Conservation (phyloP, 1,140 invertebrate genomes). For the Drosophila rufa region DNA sequence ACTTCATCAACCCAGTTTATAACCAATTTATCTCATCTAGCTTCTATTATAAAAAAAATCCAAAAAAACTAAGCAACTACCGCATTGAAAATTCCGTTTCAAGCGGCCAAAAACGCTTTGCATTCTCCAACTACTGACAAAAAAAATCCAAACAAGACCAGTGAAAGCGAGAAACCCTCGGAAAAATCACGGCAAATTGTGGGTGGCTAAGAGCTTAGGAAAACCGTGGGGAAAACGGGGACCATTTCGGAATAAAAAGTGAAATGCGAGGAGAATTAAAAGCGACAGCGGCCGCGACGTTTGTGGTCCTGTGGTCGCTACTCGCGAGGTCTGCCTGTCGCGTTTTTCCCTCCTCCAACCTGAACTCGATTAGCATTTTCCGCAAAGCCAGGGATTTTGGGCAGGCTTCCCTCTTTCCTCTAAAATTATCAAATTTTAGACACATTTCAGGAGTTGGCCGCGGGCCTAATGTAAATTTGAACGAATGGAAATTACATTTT, state of each 20-base stretch:
- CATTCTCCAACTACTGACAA: constrained; percentile 22
- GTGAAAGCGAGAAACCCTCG: constrained; percentile 57
- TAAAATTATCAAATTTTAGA: constrained; percentile 68
- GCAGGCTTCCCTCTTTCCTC: not conserved
- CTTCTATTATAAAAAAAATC: not conserved
- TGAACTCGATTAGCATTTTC: constrained; percentile 72
- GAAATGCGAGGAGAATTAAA: constrained; percentile 75
- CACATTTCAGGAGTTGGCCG: constrained; percentile 24
- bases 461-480: constrained; percentile 64
- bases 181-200: constrained; percentile 58
- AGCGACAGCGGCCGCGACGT: constrained; percentile 71
- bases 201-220: constrained; percentile 41
- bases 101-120: constrained; percentile 59
- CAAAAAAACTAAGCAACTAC: constrained; percentile 27
- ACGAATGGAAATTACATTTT: constrained; percentile 73
- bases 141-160: constrained; percentile 1
- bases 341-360: constrained; percentile 13
- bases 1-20: not conserved
- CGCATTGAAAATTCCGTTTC: constrained; percentile 71
- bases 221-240: not conserved
- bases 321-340: constrained; percentile 37
- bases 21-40: not conserved
- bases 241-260: constrained; percentile 22
- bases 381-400: constrained; percentile 55
- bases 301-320: constrained; percentile 73